These are phyloP conservation scores for Papilio machaon DNA, from an alignment of 1,140 invertebrate genomes.

Conservation along the genomic window DNA sequence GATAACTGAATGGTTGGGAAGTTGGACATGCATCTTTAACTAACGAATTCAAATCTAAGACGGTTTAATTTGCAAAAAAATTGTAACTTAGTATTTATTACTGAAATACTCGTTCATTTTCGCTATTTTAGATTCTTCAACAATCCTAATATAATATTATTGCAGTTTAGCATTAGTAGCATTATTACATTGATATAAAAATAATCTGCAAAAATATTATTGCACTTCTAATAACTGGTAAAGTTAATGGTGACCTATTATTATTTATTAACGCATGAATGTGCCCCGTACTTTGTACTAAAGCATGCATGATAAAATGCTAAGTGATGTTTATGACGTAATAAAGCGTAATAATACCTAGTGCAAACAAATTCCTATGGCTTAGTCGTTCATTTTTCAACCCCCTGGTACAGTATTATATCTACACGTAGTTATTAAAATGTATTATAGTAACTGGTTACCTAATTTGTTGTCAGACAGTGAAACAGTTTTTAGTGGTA, in stretches of 20 bases:
- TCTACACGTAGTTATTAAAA: neutral
- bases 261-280: constrained; percentile 77
- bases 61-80: neutral
- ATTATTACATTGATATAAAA: too few species aligned
- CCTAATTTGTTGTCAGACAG: neutral
- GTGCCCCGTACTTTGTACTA: constrained; percentile 64
- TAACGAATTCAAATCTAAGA: neutral
- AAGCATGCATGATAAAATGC: constrained; percentile 69
- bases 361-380: constrained; percentile 58
- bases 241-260: constrained; percentile 74
- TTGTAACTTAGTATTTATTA: neutral
- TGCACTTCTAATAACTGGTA: constrained; percentile 70
- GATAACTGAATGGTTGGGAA: neutral
- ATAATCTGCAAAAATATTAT: too few species aligned
- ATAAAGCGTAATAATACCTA: constrained; percentile 64
- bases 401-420: neutral
- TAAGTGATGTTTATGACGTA: constrained; percentile 72
- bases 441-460: neutral
- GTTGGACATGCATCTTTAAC: neutral
- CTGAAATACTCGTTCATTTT: neutral
- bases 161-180: too few species aligned
- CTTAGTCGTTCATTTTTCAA: constrained; percentile 40
- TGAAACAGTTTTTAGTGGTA: too few species aligned
- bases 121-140: neutral
- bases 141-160: neutral